phyloP scores from a whole-genome alignment of 2,888 invertebrate species.

The Cryptocephalus moraei region DNA sequence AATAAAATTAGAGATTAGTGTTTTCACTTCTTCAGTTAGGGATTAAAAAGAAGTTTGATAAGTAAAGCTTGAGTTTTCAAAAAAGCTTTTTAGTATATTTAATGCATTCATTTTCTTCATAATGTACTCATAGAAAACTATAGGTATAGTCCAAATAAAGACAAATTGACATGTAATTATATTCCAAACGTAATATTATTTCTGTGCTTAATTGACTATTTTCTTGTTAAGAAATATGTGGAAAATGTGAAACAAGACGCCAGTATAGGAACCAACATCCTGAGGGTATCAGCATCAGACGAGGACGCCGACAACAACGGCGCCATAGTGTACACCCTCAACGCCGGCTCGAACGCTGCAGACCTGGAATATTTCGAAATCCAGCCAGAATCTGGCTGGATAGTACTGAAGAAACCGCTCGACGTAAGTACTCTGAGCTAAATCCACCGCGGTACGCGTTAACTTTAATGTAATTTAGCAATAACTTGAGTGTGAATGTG shows the following conservation, averaged over 20 bases:
- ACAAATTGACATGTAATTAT: too few species aligned
- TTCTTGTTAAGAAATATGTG: constrained; percentile 73
- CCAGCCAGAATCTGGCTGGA: constrained; percentile 95
- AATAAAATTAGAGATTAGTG: too few species aligned
- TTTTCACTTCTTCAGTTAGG: too few species aligned
- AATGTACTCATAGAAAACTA: too few species aligned
- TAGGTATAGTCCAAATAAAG: too few species aligned
- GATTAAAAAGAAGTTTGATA: too few species aligned
- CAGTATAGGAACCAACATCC: constrained; percentile 87
- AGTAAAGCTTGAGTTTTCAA: too few species aligned
- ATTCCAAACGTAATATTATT: too few species aligned
- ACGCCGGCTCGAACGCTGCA: constrained; percentile 77
- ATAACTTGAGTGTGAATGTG: constrained; percentile 2
- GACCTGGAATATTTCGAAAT: constrained; percentile 94
- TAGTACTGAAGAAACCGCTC: constrained; percentile 86
- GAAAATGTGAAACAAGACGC: constrained; percentile 96
- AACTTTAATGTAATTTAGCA: background rate
- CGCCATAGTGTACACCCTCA: constrained; percentile 84
- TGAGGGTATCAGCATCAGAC: constrained; percentile 90
- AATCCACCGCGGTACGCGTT: constrained; percentile 4
- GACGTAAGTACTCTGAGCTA: constrained; percentile 73
- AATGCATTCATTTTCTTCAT: too few species aligned
- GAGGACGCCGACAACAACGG: constrained; percentile 97
- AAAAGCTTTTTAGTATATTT: too few species aligned
- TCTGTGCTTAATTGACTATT: too few species aligned